phyloP scores from a whole-genome alignment of 1,140 invertebrate species.

The Orchestia grillus region DNA sequence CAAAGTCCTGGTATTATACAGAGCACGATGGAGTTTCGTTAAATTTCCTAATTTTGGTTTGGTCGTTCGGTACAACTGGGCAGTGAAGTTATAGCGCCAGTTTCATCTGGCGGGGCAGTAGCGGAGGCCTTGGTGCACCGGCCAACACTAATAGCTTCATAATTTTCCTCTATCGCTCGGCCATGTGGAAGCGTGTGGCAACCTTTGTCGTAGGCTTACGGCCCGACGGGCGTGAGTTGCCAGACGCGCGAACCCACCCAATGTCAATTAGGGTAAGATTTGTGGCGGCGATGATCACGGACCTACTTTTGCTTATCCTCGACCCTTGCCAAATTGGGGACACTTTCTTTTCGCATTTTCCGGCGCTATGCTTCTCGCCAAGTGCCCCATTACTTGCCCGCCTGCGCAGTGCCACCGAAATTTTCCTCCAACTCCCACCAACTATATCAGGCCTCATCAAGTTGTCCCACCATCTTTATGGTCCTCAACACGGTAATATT shows the following conservation, averaged over 20 bases:
- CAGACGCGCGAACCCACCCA: background rate
- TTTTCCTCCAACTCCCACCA: background rate
- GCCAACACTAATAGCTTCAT: slow-evolving; percentile 52
- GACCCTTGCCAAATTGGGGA: slow-evolving; percentile 53
- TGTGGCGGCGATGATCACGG: slow-evolving; percentile 50
- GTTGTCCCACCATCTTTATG: slow-evolving; percentile 36
- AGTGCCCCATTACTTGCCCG: slow-evolving; percentile 33
- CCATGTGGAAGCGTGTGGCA: slow-evolving; percentile 45
- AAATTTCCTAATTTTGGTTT: slow-evolving; percentile 10
- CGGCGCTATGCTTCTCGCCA: background rate
- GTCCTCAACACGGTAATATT: background rate
- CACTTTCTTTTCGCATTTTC: slow-evolving; percentile 53
- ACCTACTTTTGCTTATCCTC: slow-evolving; percentile 50
- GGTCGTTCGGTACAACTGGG: background rate
- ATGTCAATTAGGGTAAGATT: slow-evolving; percentile 53
- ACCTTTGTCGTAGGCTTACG: slow-evolving; percentile 37
- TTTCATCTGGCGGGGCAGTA: slow-evolving; percentile 11
- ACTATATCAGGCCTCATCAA: slow-evolving; percentile 51
- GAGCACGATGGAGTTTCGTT: background rate
- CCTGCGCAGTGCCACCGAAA: slow-evolving; percentile 21
- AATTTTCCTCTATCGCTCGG: slow-evolving; percentile 43
- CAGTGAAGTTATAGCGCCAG: slow-evolving; percentile 18
- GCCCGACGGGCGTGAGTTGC: background rate
- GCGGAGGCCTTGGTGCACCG: background rate
- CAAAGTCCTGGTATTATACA: background rate